Evolutionary conservation across 2,888 invertebrate genomes (phyloP).

Genomic region (Agrotis puta): DNA sequence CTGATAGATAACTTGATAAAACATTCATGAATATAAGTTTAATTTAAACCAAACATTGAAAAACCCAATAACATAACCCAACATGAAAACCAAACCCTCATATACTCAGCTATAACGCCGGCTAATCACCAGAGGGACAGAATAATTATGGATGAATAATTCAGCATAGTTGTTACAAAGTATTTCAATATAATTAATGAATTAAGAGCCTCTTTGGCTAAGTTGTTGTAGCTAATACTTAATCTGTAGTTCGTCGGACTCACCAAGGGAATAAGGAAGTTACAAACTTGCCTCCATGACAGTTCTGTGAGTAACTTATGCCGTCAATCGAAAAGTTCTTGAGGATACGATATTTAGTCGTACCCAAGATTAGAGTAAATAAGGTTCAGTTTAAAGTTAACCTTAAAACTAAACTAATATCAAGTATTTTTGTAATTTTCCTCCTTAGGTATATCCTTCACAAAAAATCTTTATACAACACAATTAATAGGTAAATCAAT

Average conservation of each 20-base stretch:
- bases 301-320: background rate
- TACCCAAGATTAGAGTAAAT: too few relatives aligned
- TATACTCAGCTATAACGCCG: background rate
- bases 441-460: too few relatives aligned
- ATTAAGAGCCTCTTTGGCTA: constrained; percentile 9
- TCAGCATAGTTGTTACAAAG: constrained; percentile 7
- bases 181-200: constrained; percentile 19
- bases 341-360: background rate
- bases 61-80: background rate
- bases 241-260: constrained; percentile 2
- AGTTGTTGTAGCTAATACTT: constrained; percentile 2
- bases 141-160: background rate
- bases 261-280: constrained; percentile 33
- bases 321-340: background rate
- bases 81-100: too few relatives aligned
- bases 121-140: background rate
- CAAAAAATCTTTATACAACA: too few relatives aligned
- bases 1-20: too few relatives aligned
- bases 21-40: too few relatives aligned
- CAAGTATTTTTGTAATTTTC: too few relatives aligned
- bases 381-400: too few relatives aligned
- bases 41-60: too few relatives aligned
- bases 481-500: too few relatives aligned
- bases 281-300: constrained; percentile 9
- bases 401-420: too few relatives aligned